Evolutionary conservation across 2,797 vertebrate genomes (phyloP).

Genomic region (Anguilla megastoma): DNA sequence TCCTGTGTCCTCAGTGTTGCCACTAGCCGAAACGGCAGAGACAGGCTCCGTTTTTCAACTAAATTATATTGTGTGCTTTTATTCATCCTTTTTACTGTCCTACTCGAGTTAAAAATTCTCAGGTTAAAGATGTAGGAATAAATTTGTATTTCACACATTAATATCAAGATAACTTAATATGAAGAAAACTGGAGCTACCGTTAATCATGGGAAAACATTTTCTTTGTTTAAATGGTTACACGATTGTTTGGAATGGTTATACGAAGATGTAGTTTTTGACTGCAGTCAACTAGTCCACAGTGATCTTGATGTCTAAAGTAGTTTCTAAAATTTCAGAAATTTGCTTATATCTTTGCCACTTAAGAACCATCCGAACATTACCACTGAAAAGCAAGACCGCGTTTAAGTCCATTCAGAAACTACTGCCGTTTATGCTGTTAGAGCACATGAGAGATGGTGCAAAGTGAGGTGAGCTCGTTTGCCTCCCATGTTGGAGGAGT

Average conservation of each 20-base stretch:
- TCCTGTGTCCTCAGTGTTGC: slow-evolving; percentile 2
- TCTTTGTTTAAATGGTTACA: background rate
- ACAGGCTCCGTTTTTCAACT: slow-evolving; percentile 64
- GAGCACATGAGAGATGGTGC: background rate
- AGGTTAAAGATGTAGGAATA: background rate
- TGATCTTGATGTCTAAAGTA: background rate
- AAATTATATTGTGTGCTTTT: background rate
- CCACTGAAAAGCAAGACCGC: background rate
- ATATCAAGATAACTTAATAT: background rate
- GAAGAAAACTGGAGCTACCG: background rate
- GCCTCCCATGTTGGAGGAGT: background rate
- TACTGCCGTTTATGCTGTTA: background rate
- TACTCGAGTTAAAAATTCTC: background rate
- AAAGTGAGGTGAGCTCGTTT: background rate
- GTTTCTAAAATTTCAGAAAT: background rate
- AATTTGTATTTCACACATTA: background rate
- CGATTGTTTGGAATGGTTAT: background rate
- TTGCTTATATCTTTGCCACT: background rate
- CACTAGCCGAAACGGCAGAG: slow-evolving; percentile 33
- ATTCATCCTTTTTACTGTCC: background rate
- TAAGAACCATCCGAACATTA: background rate
- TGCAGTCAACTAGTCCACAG: background rate
- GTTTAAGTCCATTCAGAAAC: background rate
- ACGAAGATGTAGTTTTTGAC: background rate
- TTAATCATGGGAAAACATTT: no score